Conservation (phyloP, 2,888 invertebrate species). For the Byasa hedistus region DNA sequence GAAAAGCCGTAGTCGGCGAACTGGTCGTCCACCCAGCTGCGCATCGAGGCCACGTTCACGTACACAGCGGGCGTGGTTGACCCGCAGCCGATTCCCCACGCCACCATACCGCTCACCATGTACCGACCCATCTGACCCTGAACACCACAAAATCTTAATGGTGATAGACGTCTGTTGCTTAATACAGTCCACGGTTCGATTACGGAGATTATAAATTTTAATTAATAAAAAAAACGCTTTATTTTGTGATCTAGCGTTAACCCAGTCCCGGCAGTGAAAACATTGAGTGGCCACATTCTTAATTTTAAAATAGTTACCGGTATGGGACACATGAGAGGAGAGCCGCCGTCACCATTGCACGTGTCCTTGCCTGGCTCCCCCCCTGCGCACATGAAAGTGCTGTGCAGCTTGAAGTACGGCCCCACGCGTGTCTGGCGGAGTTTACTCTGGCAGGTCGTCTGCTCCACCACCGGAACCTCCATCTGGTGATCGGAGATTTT, state of each 20-base stretch:
- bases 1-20: constrained; percentile 8
- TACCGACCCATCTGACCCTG: neutral
- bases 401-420: constrained; percentile 82
- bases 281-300: neutral
- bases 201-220: no score
- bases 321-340: constrained; percentile 87
- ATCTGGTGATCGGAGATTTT: constrained; percentile 70
- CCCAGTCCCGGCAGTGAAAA: no score
- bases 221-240: no score
- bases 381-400: constrained; percentile 88
- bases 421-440: constrained; percentile 85
- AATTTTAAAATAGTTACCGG: constrained; percentile 46
- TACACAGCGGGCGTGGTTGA: constrained; percentile 47
- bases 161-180: no score
- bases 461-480: constrained; percentile 84
- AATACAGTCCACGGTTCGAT: no score
- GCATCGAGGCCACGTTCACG: constrained; percentile 21
- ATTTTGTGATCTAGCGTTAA: no score
- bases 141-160: no score
- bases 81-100: constrained; percentile 92
- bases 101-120: constrained; percentile 81
- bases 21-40: constrained; percentile 28
- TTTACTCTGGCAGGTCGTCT: constrained; percentile 56
- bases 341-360: constrained; percentile 89
- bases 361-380: constrained; percentile 87